Evolutionary conservation across 30 jellyfish, hydroid and myxozoan species (phyloP).

Genomic region (Chironex yamaguchii): DNA sequence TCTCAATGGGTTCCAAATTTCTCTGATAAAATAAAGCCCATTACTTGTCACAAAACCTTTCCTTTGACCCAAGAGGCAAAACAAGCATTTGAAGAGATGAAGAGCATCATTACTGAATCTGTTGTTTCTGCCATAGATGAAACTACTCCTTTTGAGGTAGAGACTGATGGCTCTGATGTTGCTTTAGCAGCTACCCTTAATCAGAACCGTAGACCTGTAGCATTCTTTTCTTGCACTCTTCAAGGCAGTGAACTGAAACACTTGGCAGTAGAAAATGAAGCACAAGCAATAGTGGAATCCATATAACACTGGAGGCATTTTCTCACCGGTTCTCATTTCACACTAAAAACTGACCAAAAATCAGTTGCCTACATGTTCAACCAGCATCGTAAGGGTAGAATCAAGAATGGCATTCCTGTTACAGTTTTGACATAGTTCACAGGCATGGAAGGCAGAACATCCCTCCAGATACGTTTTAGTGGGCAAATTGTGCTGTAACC

Average conservation of each 20-base stretch:
- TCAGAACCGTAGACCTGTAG: slow-evolving; percentile 86
- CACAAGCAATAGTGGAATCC: slow-evolving; percentile 76
- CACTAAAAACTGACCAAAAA: slow-evolving; percentile 74
- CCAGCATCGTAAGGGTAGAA: slow-evolving; percentile 16
- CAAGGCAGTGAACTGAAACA: slow-evolving; percentile 55
- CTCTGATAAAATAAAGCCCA: slow-evolving; percentile 27
- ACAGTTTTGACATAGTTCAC: slow-evolving; percentile 40
- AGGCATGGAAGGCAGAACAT: slow-evolving; percentile 13
- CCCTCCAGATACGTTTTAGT: slow-evolving; percentile 56
- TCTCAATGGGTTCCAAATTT: background rate
- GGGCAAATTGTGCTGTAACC: slow-evolving; percentile 1
- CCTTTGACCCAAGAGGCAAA: slow-evolving; percentile 27
- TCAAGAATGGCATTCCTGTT: slow-evolving; percentile 37
- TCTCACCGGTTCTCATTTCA: slow-evolving; percentile 71
- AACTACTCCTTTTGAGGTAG: slow-evolving; percentile 65
- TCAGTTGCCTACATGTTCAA: slow-evolving; percentile 56
- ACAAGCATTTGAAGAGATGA: slow-evolving; percentile 9
- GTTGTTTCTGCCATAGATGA: slow-evolving; percentile 61
- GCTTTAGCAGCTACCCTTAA: slow-evolving; percentile 85
- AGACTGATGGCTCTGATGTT: slow-evolving; percentile 86
- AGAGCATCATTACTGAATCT: slow-evolving; percentile 10
- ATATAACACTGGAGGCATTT: slow-evolving; percentile 75
- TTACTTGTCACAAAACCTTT: slow-evolving; percentile 49
- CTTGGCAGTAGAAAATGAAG: slow-evolving; percentile 82
- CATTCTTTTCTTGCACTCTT: slow-evolving; percentile 74